A percentile compares a stretch with the other conserved stretches of the same genome.
Evolutionary conservation across 2,888 invertebrate species (phyloP).

Genomic region (Adineta ricciae): DNA sequence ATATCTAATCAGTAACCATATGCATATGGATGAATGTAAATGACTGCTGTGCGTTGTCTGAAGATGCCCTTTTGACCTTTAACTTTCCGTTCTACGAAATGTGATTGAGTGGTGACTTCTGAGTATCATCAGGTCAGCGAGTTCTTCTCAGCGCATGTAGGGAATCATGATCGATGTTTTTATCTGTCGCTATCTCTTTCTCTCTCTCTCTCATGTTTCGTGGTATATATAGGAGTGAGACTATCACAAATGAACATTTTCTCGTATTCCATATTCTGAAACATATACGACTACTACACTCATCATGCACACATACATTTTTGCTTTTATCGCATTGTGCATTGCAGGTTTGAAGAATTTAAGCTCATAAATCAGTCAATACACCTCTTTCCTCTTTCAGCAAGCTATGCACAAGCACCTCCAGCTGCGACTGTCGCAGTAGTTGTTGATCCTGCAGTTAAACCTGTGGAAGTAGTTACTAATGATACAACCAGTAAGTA

Average conservation of each 20-base stretch:
- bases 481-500: background rate
- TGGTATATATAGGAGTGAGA: background rate
- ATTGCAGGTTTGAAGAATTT: background rate
- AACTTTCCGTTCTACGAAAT: background rate
- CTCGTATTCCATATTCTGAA: background rate
- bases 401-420: background rate
- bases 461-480: background rate
- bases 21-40: background rate
- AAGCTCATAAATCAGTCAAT: too few species aligned
- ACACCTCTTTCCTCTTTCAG: background rate
- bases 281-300: background rate
- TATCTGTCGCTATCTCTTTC: background rate
- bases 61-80: background rate
- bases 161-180: background rate
- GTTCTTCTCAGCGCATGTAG: background rate
- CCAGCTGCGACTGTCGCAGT: background rate
- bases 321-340: background rate
- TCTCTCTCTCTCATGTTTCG: background rate
- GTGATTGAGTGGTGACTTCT: background rate
- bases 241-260: background rate
- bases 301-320: background rate
- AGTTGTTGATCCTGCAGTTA: background rate
- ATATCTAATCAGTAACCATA: background rate
- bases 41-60: background rate
- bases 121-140: background rate